Base-by-base conservation (phyloP, 2,888 invertebrate species). In the Drosophila meridionalis region DNA sequence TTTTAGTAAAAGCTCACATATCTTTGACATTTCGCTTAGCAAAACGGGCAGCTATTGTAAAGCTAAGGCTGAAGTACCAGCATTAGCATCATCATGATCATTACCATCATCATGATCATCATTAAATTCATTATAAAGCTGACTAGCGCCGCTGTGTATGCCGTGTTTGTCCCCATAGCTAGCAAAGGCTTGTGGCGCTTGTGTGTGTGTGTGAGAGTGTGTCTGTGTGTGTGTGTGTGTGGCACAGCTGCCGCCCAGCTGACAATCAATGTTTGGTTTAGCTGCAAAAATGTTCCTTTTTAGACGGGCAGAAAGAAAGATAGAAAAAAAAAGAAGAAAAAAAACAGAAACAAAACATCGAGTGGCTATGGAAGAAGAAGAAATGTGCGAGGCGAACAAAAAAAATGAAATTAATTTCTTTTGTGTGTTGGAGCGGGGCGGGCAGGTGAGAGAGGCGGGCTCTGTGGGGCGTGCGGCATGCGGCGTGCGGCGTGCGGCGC, bases 341-440 rank as follows among this genome's bases (percentile, higher is more conserved):
- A 66, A 30, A 40, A 56, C 28, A n/a, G 30, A 83, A 76, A 80
- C 90, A 88, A 86, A 83, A 89, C 83, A 89, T 80, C 73, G 89
- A 87, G 76, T 75, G 82, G 73, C 71, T 65, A 69, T 58, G 50
- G 71, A 32, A 58, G 53, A 47, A 34, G 40, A 79, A 34, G 48
- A 79, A 68, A 50, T 57, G 38, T 43, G 71, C 71, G 60, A 40
- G 32, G 40, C 71, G 76, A 67, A 57, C 50, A 30, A 52, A 34
- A 78, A 83, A 85, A 91, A 92, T 92, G 92, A 92, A 92, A 92
- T 92, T 92, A 92, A 92, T 92, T 92, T 92, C 92, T 92, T 92
- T 92, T 92, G 92, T 92, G 86, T 89, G 55, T 11, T 9, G 55
- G 28, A 7, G 40, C 36, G 52, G 9, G 8, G 50, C n/a, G 28